A percentile compares a stretch with the other conserved stretches of the same genome.
Evolutionary conservation across 2,888 invertebrate genomes (phyloP).

Genomic region (Serrognathus titanus): DNA sequence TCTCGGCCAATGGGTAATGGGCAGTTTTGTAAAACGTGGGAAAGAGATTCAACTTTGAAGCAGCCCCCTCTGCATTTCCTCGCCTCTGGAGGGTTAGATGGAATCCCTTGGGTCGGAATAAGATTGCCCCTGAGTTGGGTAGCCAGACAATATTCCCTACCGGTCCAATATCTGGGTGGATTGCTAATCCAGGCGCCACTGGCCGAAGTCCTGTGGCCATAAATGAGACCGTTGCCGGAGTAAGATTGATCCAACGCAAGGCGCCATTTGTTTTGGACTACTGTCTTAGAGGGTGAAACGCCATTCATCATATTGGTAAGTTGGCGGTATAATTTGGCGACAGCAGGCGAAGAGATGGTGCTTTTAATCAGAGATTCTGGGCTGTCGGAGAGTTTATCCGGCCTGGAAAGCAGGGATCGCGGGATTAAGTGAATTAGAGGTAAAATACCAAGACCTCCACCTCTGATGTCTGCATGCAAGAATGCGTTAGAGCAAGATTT

Average conservation of each 20-base stretch:
- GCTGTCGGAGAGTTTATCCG: not conserved
- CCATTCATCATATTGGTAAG: too few relatives aligned
- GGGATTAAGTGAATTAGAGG: too few relatives aligned
- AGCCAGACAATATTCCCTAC: slow-evolving; percentile 25
- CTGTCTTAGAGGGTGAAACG: too few relatives aligned
- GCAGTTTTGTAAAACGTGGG: slow-evolving; percentile 25
- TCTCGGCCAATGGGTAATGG: slow-evolving; percentile 20
- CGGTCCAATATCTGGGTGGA: slow-evolving; percentile 27
- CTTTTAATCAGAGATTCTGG: too few relatives aligned
- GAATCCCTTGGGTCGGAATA: slow-evolving; percentile 5
- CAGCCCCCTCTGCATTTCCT: slow-evolving; percentile 23
- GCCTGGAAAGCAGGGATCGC: not conserved
- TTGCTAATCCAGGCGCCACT: slow-evolving; percentile 8
- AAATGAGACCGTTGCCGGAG: too few relatives aligned
- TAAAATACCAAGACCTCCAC: too few relatives aligned
- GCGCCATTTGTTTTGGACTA: not conserved
- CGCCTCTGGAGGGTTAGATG: slow-evolving; percentile 21
- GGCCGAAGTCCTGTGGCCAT: not conserved
- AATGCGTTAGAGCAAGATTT: not conserved
- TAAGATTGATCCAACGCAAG: slow-evolving; percentile 10
- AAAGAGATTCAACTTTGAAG: slow-evolving; percentile 15
- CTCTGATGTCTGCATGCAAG: too few relatives aligned
- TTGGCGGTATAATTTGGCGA: too few relatives aligned
- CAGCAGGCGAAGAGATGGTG: too few relatives aligned
- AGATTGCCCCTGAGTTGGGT: slow-evolving; percentile 27